phyloP scores from a whole-genome alignment of 2,888 invertebrate genomes.

The Harpalus rufipes region DNA sequence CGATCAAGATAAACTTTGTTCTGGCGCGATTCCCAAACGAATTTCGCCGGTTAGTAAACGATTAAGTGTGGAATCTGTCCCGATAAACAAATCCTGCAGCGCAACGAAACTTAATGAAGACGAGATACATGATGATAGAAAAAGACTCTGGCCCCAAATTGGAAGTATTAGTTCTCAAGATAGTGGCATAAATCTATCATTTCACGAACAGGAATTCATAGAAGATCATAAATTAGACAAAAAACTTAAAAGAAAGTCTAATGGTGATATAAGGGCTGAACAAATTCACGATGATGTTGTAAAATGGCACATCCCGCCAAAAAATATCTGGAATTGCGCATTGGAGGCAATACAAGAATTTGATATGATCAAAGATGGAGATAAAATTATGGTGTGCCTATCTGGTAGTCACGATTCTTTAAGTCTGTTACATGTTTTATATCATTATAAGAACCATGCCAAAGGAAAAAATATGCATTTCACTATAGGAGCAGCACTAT shows the following conservation, averaged over 20 bases:
- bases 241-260: constrained; percentile 53
- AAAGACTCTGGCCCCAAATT: constrained; percentile 83
- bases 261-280: constrained; percentile 52
- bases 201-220: constrained; percentile 82
- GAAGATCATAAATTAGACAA: constrained; percentile 70
- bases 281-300: constrained; percentile 70
- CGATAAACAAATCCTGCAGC: constrained; percentile 79
- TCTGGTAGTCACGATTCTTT: constrained; percentile 92
- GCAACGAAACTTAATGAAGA: constrained; percentile 81
- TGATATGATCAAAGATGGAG: constrained; percentile 90
- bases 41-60: constrained; percentile 73
- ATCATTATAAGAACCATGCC: constrained; percentile 90
- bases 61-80: constrained; percentile 73
- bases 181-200: constrained; percentile 87
- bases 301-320: constrained; percentile 88
- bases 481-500: constrained; percentile 85
- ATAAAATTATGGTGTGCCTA: constrained; percentile 90
- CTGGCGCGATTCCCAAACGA: constrained; percentile 70
- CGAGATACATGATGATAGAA: constrained; percentile 79
- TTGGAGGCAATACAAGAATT: constrained; percentile 90
- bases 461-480: constrained; percentile 87
- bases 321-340: constrained; percentile 89
- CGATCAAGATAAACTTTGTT: constrained; percentile 71
- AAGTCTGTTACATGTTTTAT: constrained; percentile 89
- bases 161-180: constrained; percentile 87